Evolutionary conservation across 92 coral and sea anemone genomes (phyloP), one percentile per base, ranked within the genome.

Genomic region (Umimayanthus chanpuru): DNA sequence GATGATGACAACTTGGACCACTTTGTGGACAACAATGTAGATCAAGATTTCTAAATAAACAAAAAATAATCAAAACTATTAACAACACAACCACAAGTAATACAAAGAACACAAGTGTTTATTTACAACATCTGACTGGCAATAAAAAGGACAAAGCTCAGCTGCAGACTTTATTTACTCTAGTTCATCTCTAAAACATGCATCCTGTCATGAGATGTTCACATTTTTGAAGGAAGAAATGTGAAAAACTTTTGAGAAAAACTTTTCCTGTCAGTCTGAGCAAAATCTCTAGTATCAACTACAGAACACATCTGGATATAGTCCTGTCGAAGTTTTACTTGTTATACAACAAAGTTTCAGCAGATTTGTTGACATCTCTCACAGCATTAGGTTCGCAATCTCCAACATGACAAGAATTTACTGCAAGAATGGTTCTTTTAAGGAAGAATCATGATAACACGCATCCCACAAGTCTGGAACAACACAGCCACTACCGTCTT

Each of bases 401-500:
- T 26, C 21, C 15, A 39, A 79, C 47, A 50, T 53, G 77, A 29
- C 3, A n/a, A 21, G 26, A 29, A 79, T 29, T 12, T 47, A 47
- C 10, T 47, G 38, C 12, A 53, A 29, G 43, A 53, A 55, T 49
- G 23, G 41, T 21, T 32, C 38, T 49, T 10, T 53, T 29, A 78
- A 49, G 11, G 11, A 47, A 47, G 50, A 47, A 7, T 6, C 9
- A 6, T 11, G 58, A 30, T 20, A 11, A 55, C 82, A 50, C 28
- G 1, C 53, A 53, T 79, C 40, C 9, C 26, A 43, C 7, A 49
- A 20, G 21, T 30, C 29, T 79, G 66, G 47, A 79, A 9, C 20
- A 79, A 47, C 11, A 47, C 26, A n/a, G 30, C 9, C 38, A n/a
- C 66, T 79, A 91, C 88, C 90, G 90, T 40, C 97, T 89, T 58